Evolutionary conservation across 1,140 invertebrate species (phyloP).

Genomic region (Lysiphlebus fabarum): DNA sequence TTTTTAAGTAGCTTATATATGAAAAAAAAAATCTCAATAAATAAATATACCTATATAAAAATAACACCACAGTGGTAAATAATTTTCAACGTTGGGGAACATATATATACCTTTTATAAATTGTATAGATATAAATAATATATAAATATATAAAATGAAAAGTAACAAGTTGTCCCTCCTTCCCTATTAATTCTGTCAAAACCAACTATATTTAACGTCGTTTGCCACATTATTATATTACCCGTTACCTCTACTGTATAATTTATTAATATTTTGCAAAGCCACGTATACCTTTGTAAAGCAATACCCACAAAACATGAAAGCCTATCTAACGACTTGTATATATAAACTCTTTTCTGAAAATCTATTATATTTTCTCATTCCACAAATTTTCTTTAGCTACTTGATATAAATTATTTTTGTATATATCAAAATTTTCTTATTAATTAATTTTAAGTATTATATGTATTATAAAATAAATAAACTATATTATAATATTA

Average conservation of each 20-base stretch:
- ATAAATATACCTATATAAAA: no score
- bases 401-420: no score
- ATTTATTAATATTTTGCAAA: slow-evolving; percentile 25
- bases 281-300: not conserved
- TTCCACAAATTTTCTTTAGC: no score
- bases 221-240: slow-evolving; percentile 34
- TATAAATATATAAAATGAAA: slow-evolving; percentile 26
- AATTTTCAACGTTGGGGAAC: not conserved
- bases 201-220: slow-evolving; percentile 31
- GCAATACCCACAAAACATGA: not conserved
- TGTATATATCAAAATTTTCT: no score
- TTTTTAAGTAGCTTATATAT: no score
- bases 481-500: no score
- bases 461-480: no score
- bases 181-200: slow-evolving; percentile 30
- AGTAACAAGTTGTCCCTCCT: slow-evolving; percentile 26
- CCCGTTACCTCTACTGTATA: slow-evolving; percentile 26
- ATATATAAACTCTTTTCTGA: no score
- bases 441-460: no score
- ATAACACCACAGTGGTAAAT: not conserved
- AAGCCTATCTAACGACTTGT: slow-evolving; percentile 1
- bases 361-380: no score
- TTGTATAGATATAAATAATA: no score
- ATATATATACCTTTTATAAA: slow-evolving; percentile 8
- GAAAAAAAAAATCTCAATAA: not conserved